A percentile compares a stretch with the other conserved stretches of the same genome.
Evolutionary conservation across 2,113 vertebrate genomes (phyloP).

Genomic region (Macquaria australasica): DNA sequence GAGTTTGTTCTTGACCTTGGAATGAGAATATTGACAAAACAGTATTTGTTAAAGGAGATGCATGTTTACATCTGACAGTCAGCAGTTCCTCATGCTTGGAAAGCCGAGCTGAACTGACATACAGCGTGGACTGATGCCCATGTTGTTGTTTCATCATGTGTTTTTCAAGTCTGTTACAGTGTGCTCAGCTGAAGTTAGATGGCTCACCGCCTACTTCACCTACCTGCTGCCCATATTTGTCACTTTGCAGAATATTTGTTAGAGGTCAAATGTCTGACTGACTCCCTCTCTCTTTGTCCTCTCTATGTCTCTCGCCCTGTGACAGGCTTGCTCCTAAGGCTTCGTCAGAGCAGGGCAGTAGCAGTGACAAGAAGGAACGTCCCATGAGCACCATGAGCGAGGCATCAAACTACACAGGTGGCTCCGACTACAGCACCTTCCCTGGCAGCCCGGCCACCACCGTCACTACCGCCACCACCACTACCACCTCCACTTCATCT

Average conservation of each 20-base stretch:
- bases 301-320: constrained; percentile 53
- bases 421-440: constrained; percentile 89
- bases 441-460: constrained; percentile 89
- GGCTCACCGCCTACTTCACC: not conserved
- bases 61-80: no score
- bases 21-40: not conserved
- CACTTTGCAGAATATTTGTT: not conserved
- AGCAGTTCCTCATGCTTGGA: no score
- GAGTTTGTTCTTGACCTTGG: not conserved
- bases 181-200: not conserved
- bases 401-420: constrained; percentile 91
- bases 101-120: no score
- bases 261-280: constrained; percentile 1
- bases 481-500: constrained; percentile 62
- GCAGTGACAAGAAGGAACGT: constrained; percentile 90
- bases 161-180: no score
- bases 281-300: constrained; percentile 17
- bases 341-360: constrained; percentile 62
- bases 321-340: constrained; percentile 87
- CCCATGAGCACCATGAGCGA: constrained; percentile 93
- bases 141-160: no score
- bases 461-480: not conserved
- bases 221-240: not conserved
- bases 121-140: no score
- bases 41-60: not conserved